Evolutionary conservation across 2,888 invertebrate species (phyloP), one percentile per base, ranked within the genome.

Genomic region (Luffia ferchaultella): DNA sequence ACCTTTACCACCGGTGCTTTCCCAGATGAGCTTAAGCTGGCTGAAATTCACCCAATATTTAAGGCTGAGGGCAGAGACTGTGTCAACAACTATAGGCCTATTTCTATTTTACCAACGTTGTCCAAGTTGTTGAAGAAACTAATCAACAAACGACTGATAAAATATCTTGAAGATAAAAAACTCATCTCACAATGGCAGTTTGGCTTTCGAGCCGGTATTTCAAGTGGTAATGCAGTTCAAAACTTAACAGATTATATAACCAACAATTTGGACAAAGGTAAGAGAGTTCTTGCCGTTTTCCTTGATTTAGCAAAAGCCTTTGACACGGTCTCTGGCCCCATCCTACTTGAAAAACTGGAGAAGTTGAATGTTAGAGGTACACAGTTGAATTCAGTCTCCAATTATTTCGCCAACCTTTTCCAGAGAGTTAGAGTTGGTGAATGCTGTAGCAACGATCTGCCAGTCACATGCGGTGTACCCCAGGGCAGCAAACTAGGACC

Each of bases 401-500:
- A 45, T 44, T 49, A 49, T n/a, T 15, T 49, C 9, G n/a, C 20
- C 15, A 17, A 45, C 17, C 43, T 43, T 17, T 1, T 2, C 2
- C 49, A 49, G n/a, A 1, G 20, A 15, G 30, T 45, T 2, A 49
- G 30, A 12, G 18, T 49, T 9, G 49, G 45, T 9, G 19, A 44
- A n/a, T 17, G 20, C 12, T 2, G 16, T 15, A 30, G 49, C 18
- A 1, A 45, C 16, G 9, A 16, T 2, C 17, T 2, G 2, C 16
- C 18, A 16, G 16, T 49, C 2, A 15, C 19, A 20, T 49, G 16
- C 15, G 49, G 44, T 17, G 49, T 45, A 16, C 45, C 45, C 2
- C 49, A 49, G 18, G 49, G 49, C 16, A 49, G 49, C 40, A 30
- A 44, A 2, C 18, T 49, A 18, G 30, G 45, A 12, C 49, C 45